Base-by-base conservation (phyloP, 2,888 invertebrate species). In the Leucophenga maculata region DNA sequence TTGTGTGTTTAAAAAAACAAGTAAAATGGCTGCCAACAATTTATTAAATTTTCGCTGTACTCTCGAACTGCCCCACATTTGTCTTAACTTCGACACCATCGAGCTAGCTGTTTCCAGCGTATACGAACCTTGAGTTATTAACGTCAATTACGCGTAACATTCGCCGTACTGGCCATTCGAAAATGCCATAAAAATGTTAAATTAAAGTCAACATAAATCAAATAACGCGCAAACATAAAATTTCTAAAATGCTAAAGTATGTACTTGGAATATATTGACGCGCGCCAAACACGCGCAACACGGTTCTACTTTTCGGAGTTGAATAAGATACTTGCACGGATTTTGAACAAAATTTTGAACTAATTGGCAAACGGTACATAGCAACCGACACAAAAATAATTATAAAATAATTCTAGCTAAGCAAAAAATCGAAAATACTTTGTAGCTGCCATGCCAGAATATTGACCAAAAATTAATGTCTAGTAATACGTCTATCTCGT, bases 131-230 rank as follows among this genome's bases (percentile, higher is more conserved):
- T 60, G 60, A 44, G 60, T 60, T 64, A 48, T 64, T 48, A 64
- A 48, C 62, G 48, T 64, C 62, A 64, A 64, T 64, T 64, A 64
- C 22, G 62, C 22, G 22, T 26, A 14, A 22, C 39, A 39, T 20
- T 60, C 39, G 60, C 32, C 44, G n/a, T 6, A 39, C 11, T 39
- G 6, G 39, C 39, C 39, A 39, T 9, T 39, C 9, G 39, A 39
- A 39, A 39, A 8, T 39, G 22, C 20, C 46, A 48, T 64, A 64
- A 64, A 64, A 64, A 64, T 64, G 22, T 64, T 64, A 48, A 20
- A 64, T 64, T 64, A 64, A 48, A 18, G 62, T 64, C 62, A 64
- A 64, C 62, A 64, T 64, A 64, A 64, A 64, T 64, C 62, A 64
- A 48, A 64, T 1, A 32, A 64, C 8, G 50, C 18, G 6, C 50